Evolutionary conservation across 2,113 vertebrate species (phyloP), one percentile per base, ranked within the genome.

Genomic region (Platysteira castanea): DNA sequence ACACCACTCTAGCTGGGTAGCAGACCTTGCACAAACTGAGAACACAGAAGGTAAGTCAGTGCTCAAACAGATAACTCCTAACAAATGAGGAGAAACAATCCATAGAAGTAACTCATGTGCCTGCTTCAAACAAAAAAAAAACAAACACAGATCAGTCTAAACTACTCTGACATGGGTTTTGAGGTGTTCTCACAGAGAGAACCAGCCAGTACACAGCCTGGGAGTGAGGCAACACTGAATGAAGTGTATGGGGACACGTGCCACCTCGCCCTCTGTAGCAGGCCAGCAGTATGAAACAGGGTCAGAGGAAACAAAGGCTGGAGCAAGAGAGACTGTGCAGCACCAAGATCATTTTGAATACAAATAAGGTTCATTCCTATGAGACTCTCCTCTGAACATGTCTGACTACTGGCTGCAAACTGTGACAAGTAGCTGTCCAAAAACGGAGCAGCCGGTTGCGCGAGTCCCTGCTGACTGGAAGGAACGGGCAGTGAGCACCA

Each of bases 301-400:
- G 76, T 86, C 83, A 90, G 41, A 89, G 33, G 83, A 96, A 95
- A 96, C 71, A 93, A 86, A 96, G 80, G 64, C 68, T 84, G 54
- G 50, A 93, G 71, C 59, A 88, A 60, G 41, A 57, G 31, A 69
- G 37, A 10, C 88, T 67, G 24, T 35, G 50, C 74, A 85, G 57
- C 78, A 94, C 37, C 71, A 64, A 47, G 61, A 86, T 41, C 4
- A 70, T 59, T 89, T 15, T 35, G 60, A 90, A 88, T 61, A 93
- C 54, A 86, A 88, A 47, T 63, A 95, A 63, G 19, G 60, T 30
- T 80, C 56, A 17, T 19, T 95, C 50, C 76, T 92, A 47, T 54
- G 33, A 80, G 64, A 70, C 52, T 84, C 26, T 90, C 15, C 71
- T 65, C 86, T 35, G 64, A 90, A 81, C 30, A 37, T 5, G 13